Conservation (phyloP, 2,888 invertebrate species). For the Phaonia tiefii region DNA sequence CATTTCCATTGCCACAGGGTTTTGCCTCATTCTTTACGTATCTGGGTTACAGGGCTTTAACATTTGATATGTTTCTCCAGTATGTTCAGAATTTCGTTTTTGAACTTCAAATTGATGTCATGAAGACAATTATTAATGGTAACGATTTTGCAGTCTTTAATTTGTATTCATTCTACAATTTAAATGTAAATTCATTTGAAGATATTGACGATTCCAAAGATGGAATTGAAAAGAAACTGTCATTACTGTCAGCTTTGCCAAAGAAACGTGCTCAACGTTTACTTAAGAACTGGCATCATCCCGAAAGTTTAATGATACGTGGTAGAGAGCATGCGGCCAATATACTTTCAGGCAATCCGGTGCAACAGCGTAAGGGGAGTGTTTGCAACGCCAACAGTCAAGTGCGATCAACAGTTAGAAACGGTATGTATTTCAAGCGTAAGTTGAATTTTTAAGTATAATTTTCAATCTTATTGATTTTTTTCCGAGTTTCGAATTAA, state of each 20-base stretch:
- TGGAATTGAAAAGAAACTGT: constrained; percentile 86
- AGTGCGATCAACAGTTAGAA: constrained; percentile 71
- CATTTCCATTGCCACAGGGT: constrained; percentile 92
- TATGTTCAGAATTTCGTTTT: constrained; percentile 92
- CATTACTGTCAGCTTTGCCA: constrained; percentile 87
- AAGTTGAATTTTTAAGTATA: too few species aligned
- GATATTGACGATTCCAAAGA: constrained; percentile 82
- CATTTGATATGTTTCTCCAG: constrained; percentile 90
- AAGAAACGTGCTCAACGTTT: constrained; percentile 89
- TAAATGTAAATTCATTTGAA: constrained; percentile 63
- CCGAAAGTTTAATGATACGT: constrained; percentile 88
- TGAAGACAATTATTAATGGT: constrained; percentile 92
- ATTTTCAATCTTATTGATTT: too few species aligned
- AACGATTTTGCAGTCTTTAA: constrained; percentile 67
- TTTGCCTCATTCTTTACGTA: constrained; percentile 94
- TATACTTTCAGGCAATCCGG: constrained; percentile 87
- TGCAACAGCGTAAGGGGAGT: constrained; percentile 72
- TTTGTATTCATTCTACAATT: background rate
- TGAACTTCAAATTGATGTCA: constrained; percentile 92
- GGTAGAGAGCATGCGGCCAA: constrained; percentile 91
- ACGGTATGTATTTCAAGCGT: constrained; percentile 72
- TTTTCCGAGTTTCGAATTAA: too few species aligned
- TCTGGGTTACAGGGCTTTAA: constrained; percentile 89
- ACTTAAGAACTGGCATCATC: constrained; percentile 89
- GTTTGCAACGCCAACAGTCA: constrained; percentile 66